Percentiles rank a stretch among this genome's conserved stretches.
phyloP scores from a whole-genome alignment of 2,888 invertebrate species.

The Tineola bisselliella region DNA sequence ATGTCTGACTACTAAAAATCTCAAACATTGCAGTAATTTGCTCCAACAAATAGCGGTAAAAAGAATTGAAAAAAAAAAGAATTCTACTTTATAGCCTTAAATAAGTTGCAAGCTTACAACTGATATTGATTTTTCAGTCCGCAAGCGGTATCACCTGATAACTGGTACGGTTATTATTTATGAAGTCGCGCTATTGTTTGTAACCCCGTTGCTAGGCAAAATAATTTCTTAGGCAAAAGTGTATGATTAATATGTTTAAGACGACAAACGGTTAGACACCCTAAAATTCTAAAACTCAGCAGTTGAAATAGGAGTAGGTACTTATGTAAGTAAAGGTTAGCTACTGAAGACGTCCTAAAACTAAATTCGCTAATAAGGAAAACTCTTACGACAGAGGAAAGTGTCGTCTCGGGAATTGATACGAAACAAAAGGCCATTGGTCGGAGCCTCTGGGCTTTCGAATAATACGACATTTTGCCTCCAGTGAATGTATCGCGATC shows the following conservation, averaged over 20 bases:
- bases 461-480: conserved; percentile 31
- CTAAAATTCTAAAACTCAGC: no score
- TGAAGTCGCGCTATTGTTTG: neutral
- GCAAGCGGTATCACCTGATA: neutral
- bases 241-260: neutral
- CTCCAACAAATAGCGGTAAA: no score
- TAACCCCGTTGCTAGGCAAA: neutral
- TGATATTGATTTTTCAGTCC: neutral
- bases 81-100: no score
- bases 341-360: neutral
- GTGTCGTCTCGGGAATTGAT: conserved; percentile 4
- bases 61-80: no score
- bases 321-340: neutral
- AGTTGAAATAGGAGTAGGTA: neutral
- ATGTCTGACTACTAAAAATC: no score
- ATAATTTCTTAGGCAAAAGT: neutral
- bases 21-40: no score
- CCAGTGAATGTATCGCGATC: conserved; percentile 32
- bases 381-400: conserved; percentile 9
- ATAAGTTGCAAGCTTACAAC: neutral
- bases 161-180: neutral
- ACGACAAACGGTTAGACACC: no score
- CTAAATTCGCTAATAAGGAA: conserved; percentile 13
- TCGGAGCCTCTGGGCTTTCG: conserved; percentile 5
- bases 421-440: conserved; percentile 11